Evolutionary conservation across 1,140 invertebrate species (phyloP).

Genomic region (Mylabris phalerata): DNA sequence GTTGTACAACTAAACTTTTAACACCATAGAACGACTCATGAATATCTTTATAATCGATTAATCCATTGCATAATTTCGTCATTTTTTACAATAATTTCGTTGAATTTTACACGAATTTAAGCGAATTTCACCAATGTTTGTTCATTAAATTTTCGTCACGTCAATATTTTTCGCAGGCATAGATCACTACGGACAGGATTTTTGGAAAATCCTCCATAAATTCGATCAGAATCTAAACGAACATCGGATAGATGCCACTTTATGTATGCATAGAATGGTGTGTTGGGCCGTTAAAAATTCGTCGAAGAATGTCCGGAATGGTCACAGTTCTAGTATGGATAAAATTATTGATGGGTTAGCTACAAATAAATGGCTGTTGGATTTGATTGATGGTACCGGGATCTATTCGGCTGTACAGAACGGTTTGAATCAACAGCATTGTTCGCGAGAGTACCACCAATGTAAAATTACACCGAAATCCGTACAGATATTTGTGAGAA

Average conservation of each 20-base stretch:
- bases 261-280: slow-evolving; percentile 32
- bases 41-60: too few relatives aligned
- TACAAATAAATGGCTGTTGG: slow-evolving; percentile 28
- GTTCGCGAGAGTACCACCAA: slow-evolving; percentile 23
- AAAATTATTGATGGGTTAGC: slow-evolving; percentile 39
- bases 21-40: too few relatives aligned
- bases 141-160: too few relatives aligned
- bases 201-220: too few relatives aligned
- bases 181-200: too few relatives aligned
- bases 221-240: slow-evolving; percentile 28
- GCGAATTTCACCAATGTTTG: too few relatives aligned
- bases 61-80: too few relatives aligned
- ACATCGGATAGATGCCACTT: slow-evolving; percentile 32
- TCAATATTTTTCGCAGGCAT: too few relatives aligned
- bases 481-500: slow-evolving; percentile 18
- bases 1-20: too few relatives aligned
- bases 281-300: slow-evolving; percentile 33
- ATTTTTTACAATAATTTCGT: too few relatives aligned
- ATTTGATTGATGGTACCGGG: slow-evolving; percentile 23
- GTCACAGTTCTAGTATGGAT: slow-evolving; percentile 29
- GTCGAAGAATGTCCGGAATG: slow-evolving; percentile 23
- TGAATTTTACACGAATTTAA: too few relatives aligned
- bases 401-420: slow-evolving; percentile 25
- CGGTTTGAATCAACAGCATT: slow-evolving; percentile 24
- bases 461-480: slow-evolving; percentile 25